These are phyloP conservation scores for Phymatocera aterrima DNA, from an alignment of 2,888 invertebrate species.

Conservation along the genomic window DNA sequence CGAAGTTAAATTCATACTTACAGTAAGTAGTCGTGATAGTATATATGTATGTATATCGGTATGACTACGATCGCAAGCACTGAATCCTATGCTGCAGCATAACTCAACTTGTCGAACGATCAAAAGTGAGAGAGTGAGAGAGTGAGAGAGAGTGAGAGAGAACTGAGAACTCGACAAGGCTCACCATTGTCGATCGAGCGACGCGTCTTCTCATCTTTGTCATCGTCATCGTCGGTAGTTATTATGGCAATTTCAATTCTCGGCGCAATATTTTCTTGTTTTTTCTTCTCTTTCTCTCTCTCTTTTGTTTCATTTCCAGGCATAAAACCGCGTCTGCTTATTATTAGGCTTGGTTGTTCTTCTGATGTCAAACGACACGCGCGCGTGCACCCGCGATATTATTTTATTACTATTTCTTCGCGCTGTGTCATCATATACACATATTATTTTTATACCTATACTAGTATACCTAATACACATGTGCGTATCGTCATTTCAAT, in stretches of 20 bases:
- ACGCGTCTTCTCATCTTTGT: not conserved
- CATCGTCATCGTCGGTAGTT: too few species aligned
- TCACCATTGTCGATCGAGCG: conserved; percentile 18
- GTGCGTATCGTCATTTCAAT: not conserved
- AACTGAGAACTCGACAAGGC: conserved; percentile 35
- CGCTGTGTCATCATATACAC: not conserved
- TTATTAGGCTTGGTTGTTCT: not conserved
- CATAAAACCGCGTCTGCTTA: not conserved
- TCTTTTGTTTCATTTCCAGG: not conserved
- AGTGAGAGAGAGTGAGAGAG: too few species aligned
- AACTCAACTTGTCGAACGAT: too few species aligned
- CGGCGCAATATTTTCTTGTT: not conserved
- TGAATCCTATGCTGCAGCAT: too few species aligned
- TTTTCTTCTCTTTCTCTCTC: not conserved
- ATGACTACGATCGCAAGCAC: too few species aligned
- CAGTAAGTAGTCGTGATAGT: too few species aligned
- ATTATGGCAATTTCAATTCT: conserved; percentile 6
- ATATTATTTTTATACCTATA: not conserved
- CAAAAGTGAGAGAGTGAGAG: too few species aligned
- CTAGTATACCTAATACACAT: not conserved
- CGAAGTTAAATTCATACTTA: not conserved
- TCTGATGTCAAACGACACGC: not conserved
- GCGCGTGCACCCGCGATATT: not conserved
- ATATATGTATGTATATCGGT: too few species aligned
- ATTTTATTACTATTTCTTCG: not conserved